phyloP scores from a whole-genome alignment of 1,140 invertebrate genomes.

The Phthorimaea operculella region DNA sequence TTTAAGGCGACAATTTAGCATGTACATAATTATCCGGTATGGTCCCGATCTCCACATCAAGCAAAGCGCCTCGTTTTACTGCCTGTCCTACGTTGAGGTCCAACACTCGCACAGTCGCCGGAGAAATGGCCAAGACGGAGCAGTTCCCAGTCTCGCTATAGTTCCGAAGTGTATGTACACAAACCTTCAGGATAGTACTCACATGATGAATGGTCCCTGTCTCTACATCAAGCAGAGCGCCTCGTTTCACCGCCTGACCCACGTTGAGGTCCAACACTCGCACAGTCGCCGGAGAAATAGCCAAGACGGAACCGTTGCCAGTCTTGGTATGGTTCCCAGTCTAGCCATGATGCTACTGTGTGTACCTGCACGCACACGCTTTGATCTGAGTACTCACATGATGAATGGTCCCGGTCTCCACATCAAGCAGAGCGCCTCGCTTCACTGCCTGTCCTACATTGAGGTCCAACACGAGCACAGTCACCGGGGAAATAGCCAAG shows the following conservation, averaged over 20 bases:
- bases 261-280: slow-evolving; percentile 77
- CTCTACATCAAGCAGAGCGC: slow-evolving; percentile 68
- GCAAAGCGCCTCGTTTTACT: slow-evolving; percentile 50
- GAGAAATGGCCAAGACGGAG: slow-evolving; percentile 81
- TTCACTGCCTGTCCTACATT: slow-evolving; percentile 74
- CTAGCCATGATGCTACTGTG: slow-evolving; percentile 82
- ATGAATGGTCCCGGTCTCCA: slow-evolving; percentile 75
- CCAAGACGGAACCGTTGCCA: slow-evolving; percentile 83
- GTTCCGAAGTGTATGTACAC: slow-evolving; percentile 89
- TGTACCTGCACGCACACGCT: too few relatives aligned
- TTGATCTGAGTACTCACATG: slow-evolving; percentile 64
- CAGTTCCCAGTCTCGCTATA: slow-evolving; percentile 84
- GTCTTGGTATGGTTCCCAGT: slow-evolving; percentile 77
- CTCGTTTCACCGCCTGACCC: slow-evolving; percentile 69
- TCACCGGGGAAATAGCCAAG: slow-evolving; percentile 80
- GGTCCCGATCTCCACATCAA: slow-evolving; percentile 74
- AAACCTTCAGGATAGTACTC: too few relatives aligned
- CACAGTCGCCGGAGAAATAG: slow-evolving; percentile 80
- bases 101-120: slow-evolving; percentile 76
- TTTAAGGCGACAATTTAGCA: too few relatives aligned
- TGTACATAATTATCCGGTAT: too few relatives aligned
- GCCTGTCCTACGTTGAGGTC: slow-evolving; percentile 77
- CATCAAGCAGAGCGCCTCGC: slow-evolving; percentile 53
- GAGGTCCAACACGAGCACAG: slow-evolving; percentile 75
- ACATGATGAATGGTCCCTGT: slow-evolving; percentile 77